These are phyloP conservation scores for Hozukius guyotensis DNA, from an alignment of 2,797 vertebrate species.

Conservation along the genomic window DNA sequence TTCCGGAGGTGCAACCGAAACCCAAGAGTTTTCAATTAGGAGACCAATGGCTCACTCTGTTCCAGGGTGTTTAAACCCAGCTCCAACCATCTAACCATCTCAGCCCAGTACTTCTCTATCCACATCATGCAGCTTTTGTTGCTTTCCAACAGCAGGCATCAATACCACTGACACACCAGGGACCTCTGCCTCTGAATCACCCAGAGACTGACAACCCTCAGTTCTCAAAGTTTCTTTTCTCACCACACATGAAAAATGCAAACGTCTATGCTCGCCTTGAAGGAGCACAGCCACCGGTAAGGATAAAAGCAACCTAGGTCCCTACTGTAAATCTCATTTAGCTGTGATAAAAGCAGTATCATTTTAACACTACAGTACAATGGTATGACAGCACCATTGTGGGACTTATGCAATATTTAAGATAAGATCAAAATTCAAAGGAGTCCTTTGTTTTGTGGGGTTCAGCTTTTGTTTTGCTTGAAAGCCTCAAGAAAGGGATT, in stretches of 20 bases:
- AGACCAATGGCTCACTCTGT: background rate
- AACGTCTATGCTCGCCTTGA: background rate
- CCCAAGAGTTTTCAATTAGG: background rate
- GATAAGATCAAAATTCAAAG: background rate
- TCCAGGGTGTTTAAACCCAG: background rate
- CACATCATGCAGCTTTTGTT: background rate
- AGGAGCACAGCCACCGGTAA: background rate
- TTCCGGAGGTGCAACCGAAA: background rate
- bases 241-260: background rate
- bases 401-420: background rate
- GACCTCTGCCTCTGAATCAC: background rate
- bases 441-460: background rate
- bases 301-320: background rate
- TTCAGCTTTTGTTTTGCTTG: background rate
- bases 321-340: background rate
- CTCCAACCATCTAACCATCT: background rate
- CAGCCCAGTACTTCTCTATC: background rate
- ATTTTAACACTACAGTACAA: background rate
- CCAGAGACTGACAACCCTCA: background rate
- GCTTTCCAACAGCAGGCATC: background rate
- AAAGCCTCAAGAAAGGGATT: background rate
- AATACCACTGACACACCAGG: background rate
- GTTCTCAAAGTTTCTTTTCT: background rate
- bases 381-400: background rate
- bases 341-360: background rate